A percentile compares a stretch with the other conserved stretches of the same genome.
Conservation (phyloP, 2,888 invertebrate species). For the Scaptomyza tumidula region DNA sequence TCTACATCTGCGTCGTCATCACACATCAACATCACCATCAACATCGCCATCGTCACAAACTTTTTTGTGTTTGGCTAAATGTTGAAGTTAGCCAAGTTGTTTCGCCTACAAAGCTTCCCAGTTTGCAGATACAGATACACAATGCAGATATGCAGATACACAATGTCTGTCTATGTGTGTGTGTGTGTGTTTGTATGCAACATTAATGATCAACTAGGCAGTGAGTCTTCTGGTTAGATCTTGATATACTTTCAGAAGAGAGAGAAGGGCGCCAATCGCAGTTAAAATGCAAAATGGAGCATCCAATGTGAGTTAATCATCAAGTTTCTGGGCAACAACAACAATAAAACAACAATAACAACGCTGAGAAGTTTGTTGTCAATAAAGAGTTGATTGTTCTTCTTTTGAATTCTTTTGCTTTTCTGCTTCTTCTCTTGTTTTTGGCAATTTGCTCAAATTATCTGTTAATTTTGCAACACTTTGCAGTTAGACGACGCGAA, state of each 20-base stretch:
- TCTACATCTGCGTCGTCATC: slow-evolving; percentile 81
- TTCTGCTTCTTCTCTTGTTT: not conserved
- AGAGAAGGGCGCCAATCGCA: not conserved
- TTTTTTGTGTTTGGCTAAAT: slow-evolving; percentile 25
- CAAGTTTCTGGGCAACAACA: slow-evolving; percentile 6
- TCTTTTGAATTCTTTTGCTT: not conserved
- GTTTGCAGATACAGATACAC: slow-evolving; percentile 10
- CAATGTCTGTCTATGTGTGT: not conserved
- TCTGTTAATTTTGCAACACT: slow-evolving; percentile 23
- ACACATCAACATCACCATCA: slow-evolving; percentile 56
- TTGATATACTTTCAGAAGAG: slow-evolving; percentile 40
- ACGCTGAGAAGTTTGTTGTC: slow-evolving; percentile 26
- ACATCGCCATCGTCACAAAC: slow-evolving; percentile 35
- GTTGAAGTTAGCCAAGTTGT: no score
- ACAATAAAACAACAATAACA: not conserved
- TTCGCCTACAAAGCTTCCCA: slow-evolving; percentile 47
- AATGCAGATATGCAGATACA: not conserved
- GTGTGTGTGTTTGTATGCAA: slow-evolving; percentile 43
- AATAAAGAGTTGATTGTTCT: slow-evolving; percentile 22
- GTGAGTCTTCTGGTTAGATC: slow-evolving; percentile 52
- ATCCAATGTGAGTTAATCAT: slow-evolving; percentile 25
- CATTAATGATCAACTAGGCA: slow-evolving; percentile 63
- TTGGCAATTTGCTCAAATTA: slow-evolving; percentile 33
- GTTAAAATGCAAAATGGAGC: slow-evolving; percentile 43
- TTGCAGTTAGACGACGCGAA: not conserved